Base-by-base conservation (phyloP, 35 echinoderm and acorn worm species). In the Apostichopus parvimensis region DNA sequence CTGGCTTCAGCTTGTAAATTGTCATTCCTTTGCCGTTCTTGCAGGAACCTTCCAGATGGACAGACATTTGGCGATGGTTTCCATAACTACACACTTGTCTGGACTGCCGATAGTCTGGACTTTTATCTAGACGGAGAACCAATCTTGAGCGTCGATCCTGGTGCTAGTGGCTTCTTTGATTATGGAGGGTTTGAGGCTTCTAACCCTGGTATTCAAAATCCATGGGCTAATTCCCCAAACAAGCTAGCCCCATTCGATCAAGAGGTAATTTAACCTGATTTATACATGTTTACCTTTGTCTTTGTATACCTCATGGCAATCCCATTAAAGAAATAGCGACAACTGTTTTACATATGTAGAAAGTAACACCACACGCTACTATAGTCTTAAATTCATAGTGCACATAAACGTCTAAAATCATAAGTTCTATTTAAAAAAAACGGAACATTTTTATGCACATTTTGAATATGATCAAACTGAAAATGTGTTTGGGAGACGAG, bases 241-340 rank as follows among this genome's bases (percentile, higher is more conserved):
- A 98, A 95, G 79, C 57, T 98, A 85, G 92, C 94, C 52, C 96
- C 96, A 9, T 98, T 98, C 79, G 96, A 98, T 65, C 87, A 98
- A 87, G 94, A 98, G 81, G 96, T 98, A 95, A 58, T 56, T 72
- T 9, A 54, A 87, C 57, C 12, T 59, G n/a, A 13, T 53, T 17
- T 73, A 5, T 55, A 10, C 24, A 8, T 77, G 17, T 77, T 77
- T 24, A 77, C 17, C 0, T 73, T 15, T 73, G 12, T 73, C 20
- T 6, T 15, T 15, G 20, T 73, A 20, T 73, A 73, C 12, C 70
- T 73, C 70, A 73, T 73, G 6, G 1, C 58, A 77, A 77, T 77
- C 1, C 7, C 1, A 8, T 20, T 22, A 77, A 0, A 13, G 5
- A 22, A 22, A 28, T 77, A 77, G 8, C 18, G 25, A 13, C n/a